A percentile compares a stretch with the other conserved stretches of the same genome.
phyloP scores from a whole-genome alignment of 2,113 vertebrate species.

The Pseudorasbora parva region DNA sequence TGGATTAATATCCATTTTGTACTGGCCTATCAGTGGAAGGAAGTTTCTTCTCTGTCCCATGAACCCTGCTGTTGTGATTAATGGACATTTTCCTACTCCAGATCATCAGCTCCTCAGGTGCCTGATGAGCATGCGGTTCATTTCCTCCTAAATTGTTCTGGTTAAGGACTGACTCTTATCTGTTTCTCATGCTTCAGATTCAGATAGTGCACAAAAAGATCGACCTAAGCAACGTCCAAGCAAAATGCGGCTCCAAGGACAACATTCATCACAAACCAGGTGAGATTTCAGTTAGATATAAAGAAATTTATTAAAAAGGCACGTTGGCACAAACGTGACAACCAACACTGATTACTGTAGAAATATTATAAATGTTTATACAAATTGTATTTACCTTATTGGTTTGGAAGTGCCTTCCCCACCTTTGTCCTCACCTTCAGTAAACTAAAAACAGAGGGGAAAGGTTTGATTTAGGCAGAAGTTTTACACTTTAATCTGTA shows the following conservation, averaged over 20 bases:
- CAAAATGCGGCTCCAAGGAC: conserved; percentile 86
- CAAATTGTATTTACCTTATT: not conserved
- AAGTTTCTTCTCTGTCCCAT: not conserved
- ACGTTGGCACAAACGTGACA: not conserved
- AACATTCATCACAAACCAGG: conserved; percentile 93
- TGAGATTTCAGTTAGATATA: conserved; percentile 57
- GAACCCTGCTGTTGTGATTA: conserved; percentile 13
- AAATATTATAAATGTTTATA: not conserved
- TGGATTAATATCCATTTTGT: too few species aligned
- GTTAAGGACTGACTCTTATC: fast-evolving
- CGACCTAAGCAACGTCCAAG: conserved; percentile 86
- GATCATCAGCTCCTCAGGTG: not conserved
- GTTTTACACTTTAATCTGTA: not conserved
- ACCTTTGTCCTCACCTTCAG: not conserved
- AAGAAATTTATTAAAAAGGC: not conserved
- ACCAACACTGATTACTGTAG: not conserved
- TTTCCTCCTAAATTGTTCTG: not conserved
- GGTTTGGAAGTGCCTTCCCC: not conserved
- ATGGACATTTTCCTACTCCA: not conserved
- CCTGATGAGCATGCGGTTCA: not conserved
- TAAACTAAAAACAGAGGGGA: not conserved
- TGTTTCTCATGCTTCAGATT: conserved; percentile 67
- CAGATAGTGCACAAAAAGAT: conserved; percentile 90
- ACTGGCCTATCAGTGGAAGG: not conserved
- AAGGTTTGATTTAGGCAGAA: not conserved